Evolutionary conservation across 2,797 vertebrate genomes (phyloP), one percentile per base, ranked within the genome.

Genomic region (Anguilla megastoma): DNA sequence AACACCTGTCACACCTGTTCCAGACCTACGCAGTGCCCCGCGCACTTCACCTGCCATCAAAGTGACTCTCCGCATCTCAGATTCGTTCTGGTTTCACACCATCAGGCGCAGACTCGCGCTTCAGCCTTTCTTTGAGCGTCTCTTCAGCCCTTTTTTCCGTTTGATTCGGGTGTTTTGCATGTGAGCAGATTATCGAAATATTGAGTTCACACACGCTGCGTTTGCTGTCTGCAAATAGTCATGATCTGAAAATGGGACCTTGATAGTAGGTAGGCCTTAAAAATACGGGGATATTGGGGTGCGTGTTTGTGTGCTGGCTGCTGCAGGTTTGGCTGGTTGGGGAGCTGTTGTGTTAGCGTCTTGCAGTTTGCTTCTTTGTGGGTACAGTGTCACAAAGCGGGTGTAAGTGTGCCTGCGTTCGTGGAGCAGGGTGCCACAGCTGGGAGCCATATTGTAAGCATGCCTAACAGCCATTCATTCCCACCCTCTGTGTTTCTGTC

Each of bases 11-110:
- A 76, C 71, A 76, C 41, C 76, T 80, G 76, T 6, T 80, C 3
- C 14, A 76, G 71, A 7, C 30, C 36, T 2, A 41, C 36, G 33
- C 76, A 16, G 48, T 16, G n/a, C 33, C 36, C 41, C 21, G 16
- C 18, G 76, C 33, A 45, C 18, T 24, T 48, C 76, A 45, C 36
- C 18, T 41, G 41, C 36, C 33, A 80, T 80, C 76, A 80, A 80
- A 80, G 76, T 24, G 16, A 45, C 18, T 48, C 24, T 80, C 36
- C 48, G 18, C 33, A 48, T 80, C 24, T 45, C 76, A 8, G 76
- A 48, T 48, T 80, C 36, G 36, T 48, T 80, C 24, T 48, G 76
- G 76, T 80, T 80, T 80, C 76, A 80, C 76, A 80, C 76, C 41
- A 80, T 80, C 76, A 21, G 18, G 33, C 36, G 5, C 36, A 0